These are phyloP conservation scores for Vesta saturnalis DNA, from an alignment of 2,888 invertebrate genomes.

Conservation along the genomic window DNA sequence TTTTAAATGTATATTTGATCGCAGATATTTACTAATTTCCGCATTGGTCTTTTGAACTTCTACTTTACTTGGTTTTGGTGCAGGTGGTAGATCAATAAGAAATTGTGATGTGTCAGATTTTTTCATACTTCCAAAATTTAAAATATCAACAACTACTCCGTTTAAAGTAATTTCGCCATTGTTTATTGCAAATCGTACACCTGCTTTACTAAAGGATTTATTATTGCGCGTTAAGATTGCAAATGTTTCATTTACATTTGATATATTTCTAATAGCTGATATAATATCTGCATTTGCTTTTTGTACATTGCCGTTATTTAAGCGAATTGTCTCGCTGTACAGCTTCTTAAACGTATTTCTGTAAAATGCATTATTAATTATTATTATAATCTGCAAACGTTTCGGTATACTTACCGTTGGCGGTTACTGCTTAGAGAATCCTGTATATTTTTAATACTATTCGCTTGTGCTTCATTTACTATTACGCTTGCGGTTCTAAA, in stretches of 20 bases:
- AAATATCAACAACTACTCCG: conserved; percentile 50
- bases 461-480: conserved; percentile 66
- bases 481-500: conserved; percentile 39
- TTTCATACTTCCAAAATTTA: conserved; percentile 47
- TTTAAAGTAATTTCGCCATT: conserved; percentile 52
- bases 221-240: too few species aligned
- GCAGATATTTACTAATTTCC: too few species aligned
- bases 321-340: conserved; percentile 65
- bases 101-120: conserved; percentile 45
- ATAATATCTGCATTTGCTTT: conserved; percentile 68
- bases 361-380: too few species aligned
- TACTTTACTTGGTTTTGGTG: too few species aligned
- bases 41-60: too few species aligned
- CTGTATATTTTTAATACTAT: conserved; percentile 65
- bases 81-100: conserved; percentile 39
- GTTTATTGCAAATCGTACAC: conserved; percentile 52
- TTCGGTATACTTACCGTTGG: conserved; percentile 60
- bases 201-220: conserved; percentile 66
- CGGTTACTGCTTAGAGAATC: conserved; percentile 66
- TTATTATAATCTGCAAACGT: background rate
- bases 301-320: conserved; percentile 60
- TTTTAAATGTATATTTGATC: too few species aligned
- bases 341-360: conserved; percentile 70
- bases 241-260: conserved; percentile 67
- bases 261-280: conserved; percentile 64